Conservation (phyloP, 2,113 vertebrate species). For the Tragelaphus strepsiceros region DNA sequence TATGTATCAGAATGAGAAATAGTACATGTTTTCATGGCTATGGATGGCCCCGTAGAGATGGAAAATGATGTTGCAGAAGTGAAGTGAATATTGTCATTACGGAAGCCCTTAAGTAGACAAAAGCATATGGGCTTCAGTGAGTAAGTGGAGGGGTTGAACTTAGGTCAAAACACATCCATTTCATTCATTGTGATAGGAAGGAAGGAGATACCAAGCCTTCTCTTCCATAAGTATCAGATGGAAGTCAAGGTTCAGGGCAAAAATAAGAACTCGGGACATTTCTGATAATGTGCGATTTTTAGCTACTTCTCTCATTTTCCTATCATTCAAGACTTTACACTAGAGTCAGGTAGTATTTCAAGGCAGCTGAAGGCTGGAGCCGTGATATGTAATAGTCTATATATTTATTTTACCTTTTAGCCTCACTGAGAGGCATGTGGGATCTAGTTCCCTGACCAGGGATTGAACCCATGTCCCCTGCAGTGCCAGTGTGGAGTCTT, state of each 20-base stretch:
- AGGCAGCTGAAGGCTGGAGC: not conserved
- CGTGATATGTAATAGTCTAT: not conserved
- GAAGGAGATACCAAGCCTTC: not conserved
- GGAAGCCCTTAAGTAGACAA: not conserved
- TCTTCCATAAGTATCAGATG: not conserved
- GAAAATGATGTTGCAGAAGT: not conserved
- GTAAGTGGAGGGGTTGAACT: not conserved
- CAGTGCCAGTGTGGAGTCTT: not conserved
- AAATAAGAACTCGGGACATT: not conserved
- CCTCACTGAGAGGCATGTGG: not conserved
- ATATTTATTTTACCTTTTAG: not conserved
- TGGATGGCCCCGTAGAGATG: not conserved
- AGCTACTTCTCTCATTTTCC: not conserved
- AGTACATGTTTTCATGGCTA: not conserved
- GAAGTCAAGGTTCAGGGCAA: not conserved
- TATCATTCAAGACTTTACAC: accelerated
- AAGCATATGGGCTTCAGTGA: not conserved
- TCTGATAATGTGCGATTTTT: not conserved
- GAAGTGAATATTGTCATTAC: not conserved
- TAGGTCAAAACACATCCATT: not conserved
- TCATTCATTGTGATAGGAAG: not conserved
- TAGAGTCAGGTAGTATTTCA: not conserved
- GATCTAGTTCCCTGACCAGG: not conserved
- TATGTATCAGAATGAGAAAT: not conserved
- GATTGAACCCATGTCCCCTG: not conserved